Base-by-base conservation (phyloP, 2,113 vertebrate species). In the Nannobrachium achirus region DNA sequence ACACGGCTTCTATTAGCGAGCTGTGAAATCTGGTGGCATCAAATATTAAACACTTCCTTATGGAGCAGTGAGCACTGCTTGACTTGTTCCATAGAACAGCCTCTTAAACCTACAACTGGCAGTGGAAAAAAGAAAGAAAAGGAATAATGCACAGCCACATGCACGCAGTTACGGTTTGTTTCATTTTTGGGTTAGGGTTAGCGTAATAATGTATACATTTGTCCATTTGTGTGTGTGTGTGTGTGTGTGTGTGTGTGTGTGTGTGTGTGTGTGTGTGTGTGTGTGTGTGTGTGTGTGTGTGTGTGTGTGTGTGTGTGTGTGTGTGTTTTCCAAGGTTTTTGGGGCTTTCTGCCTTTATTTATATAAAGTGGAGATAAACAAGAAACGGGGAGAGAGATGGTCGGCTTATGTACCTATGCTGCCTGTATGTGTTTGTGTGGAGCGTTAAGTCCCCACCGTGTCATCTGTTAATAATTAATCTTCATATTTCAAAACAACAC, bases 11-110 rank as follows among this genome's bases (percentile, higher is more conserved):
- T 89, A 91, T 92, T 92, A 91, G n/a, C n/a, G n/a, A n/a, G 90
- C 88, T 87, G 86, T 85, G 86, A 88, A 90, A 91, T 90, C 85
- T 87, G 84, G 78, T 82, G 85, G 86, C 83, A 89, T 92, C 85
- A 92, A 92, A 92, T 92, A 92, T 92, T 91, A 86, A 92, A 89
- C 85, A 88, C 81, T 90, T 92, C 89, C 91, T 92, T 90, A 92
- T 79, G 89, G 86, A 80, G 81, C 84, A 58, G 78, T 75, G 86
- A 80, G 81, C 84, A 58, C 79, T 75, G 83, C 84, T 90, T 88
- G 88, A 90, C 90, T 86, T 87, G 84, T 87, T 86, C 80, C 80
- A 75, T 71, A 50, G 81, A 88, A 85, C 79, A 83, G 86, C 85
- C 87, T 89, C 88, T 91, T 91, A 90, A 90, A 91, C 67, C 82